Percentiles rank a stretch among this genome's conserved stretches.
Evolutionary conservation across 37 sponge, comb jelly and placozoan species (phyloP).

Genomic region (Ianthella basta): DNA sequence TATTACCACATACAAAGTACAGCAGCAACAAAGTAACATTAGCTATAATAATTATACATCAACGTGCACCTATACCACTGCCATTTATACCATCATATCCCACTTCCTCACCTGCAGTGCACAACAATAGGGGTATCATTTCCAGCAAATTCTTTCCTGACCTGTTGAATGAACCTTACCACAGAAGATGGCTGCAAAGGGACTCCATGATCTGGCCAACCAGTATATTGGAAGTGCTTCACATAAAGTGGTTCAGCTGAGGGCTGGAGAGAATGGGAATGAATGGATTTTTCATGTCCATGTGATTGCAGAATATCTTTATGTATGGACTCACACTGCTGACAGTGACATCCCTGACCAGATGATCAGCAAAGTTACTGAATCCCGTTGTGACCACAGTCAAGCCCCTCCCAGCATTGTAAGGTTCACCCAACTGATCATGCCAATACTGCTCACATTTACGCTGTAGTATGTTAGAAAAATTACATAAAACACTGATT

Average conservation of each 20-base stretch:
- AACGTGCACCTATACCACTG: too few relatives aligned
- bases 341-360: neutral
- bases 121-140: conserved; percentile 17
- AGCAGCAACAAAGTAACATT: too few relatives aligned
- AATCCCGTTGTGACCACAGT: neutral
- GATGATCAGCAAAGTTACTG: neutral
- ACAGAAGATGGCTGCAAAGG: conserved; percentile 45
- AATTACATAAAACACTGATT: too few relatives aligned
- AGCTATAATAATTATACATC: too few relatives aligned
- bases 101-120: conserved; percentile 35
- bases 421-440: neutral
- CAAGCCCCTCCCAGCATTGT: neutral
- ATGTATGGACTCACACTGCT: neutral
- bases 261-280: too few relatives aligned
- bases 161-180: conserved; percentile 27
- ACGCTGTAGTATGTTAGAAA: neutral
- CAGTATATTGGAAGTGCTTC: conserved; percentile 53
- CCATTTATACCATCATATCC: too few relatives aligned
- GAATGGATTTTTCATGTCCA: too few relatives aligned
- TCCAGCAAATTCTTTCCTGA: conserved; percentile 21
- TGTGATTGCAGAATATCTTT: too few relatives aligned
- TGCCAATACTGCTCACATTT: conserved; percentile 5
- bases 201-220: conserved; percentile 67
- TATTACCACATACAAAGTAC: too few relatives aligned
- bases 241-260: neutral